These are phyloP conservation scores for Diuraphis noxia DNA, from an alignment of 1,140 invertebrate genomes.

Conservation along the genomic window DNA sequence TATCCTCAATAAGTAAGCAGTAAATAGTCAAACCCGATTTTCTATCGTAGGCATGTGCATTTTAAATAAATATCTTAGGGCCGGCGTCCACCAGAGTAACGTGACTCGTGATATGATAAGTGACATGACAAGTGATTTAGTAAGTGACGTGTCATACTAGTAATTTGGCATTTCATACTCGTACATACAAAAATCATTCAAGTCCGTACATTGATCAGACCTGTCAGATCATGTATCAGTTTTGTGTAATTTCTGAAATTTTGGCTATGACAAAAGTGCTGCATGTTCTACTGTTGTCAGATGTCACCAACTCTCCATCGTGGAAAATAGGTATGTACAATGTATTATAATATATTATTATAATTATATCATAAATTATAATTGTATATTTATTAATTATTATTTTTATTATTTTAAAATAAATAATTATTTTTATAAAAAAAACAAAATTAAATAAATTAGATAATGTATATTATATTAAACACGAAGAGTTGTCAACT, in stretches of 20 bases:
- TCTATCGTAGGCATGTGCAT: too few species aligned
- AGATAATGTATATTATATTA: neutral
- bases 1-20: too few species aligned
- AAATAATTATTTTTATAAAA: too few species aligned
- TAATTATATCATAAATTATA: neutral
- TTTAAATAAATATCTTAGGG: neutral
- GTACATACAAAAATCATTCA: neutral
- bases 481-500: neutral
- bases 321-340: neutral
- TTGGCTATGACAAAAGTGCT: neutral
- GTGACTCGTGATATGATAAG: neutral
- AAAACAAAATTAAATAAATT: too few species aligned
- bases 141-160: neutral
- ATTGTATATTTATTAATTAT: too few species aligned
- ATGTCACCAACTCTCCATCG: neutral
- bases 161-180: neutral
- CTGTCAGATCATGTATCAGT: neutral
- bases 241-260: slow-evolving; percentile 16
- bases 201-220: neutral
- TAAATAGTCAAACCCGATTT: too few species aligned
- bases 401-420: too few species aligned
- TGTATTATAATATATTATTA: neutral
- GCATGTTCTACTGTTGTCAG: neutral
- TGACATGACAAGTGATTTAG: neutral
- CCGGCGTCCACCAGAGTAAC: neutral